Conservation (phyloP, 2,113 vertebrate species). For the Gracilinanus agilis region DNA sequence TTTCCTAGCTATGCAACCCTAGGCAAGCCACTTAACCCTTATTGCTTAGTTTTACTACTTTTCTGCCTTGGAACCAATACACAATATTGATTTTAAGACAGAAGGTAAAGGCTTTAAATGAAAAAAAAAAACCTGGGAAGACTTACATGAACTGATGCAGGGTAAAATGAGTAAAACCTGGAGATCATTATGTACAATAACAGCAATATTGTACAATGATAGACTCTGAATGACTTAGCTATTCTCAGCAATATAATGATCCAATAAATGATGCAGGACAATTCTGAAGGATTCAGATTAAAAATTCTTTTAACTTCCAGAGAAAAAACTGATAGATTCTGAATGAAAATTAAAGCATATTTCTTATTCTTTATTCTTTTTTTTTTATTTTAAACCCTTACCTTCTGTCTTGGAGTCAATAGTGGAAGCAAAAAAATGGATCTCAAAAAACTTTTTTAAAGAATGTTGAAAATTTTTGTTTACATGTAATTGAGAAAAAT, state of each 20-base stretch:
- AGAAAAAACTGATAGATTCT: neutral
- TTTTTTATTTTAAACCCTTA: too few relatives aligned
- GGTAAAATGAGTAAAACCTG: neutral
- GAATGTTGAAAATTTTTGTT: too few relatives aligned
- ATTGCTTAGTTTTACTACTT: too few relatives aligned
- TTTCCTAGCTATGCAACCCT: too few relatives aligned
- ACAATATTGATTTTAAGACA: too few relatives aligned
- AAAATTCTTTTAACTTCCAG: neutral
- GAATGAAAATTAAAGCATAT: neutral
- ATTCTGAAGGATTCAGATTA: neutral
- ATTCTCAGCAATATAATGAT: neutral
- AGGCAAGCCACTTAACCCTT: too few relatives aligned
- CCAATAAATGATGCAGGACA: neutral
- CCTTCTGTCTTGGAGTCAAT: too few relatives aligned
- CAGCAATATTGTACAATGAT: neutral
- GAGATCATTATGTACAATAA: neutral
- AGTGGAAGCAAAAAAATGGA: too few relatives aligned
- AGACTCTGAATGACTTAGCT: neutral
- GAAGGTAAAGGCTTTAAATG: too few relatives aligned
- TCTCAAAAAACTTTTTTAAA: too few relatives aligned
- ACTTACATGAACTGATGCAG: neutral
- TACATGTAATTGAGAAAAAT: too few relatives aligned
- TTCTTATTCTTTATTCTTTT: neutral
- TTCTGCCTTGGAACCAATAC: too few relatives aligned
- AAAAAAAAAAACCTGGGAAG: neutral